These are phyloP conservation scores for Zootermopsis nevadensis DNA, from an alignment of 2,888 invertebrate genomes.

Conservation along the genomic window DNA sequence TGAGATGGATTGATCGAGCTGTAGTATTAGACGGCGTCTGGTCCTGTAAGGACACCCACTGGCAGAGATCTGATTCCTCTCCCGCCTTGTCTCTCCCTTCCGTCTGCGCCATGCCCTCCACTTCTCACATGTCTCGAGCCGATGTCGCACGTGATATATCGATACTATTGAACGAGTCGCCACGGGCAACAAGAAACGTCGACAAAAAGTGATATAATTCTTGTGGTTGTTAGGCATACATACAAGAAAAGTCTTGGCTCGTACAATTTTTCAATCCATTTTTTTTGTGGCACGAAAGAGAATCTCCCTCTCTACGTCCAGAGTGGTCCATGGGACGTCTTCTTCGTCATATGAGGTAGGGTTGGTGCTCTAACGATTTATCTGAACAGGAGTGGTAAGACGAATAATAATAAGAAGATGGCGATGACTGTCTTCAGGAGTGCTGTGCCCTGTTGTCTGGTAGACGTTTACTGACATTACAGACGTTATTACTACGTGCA, in stretches of 20 bases:
- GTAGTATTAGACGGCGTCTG: constrained; percentile 2
- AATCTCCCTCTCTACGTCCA: not conserved
- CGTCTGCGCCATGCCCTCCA: not conserved
- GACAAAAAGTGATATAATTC: not conserved
- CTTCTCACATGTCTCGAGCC: not conserved
- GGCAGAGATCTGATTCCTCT: not conserved
- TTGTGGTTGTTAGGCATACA: not conserved
- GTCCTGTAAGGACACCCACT: not conserved
- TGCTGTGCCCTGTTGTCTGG: too few relatives aligned
- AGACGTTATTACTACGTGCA: too few relatives aligned
- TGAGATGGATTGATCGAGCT: not conserved
- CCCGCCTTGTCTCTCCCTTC: not conserved
- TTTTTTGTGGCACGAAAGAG: not conserved
- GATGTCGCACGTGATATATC: constrained; percentile 13
- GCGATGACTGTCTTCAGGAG: too few relatives aligned
- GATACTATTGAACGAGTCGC: constrained; percentile 4
- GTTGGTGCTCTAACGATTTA: not conserved
- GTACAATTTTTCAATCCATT: not conserved
- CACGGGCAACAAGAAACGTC: not conserved
- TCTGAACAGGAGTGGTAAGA: too few relatives aligned
- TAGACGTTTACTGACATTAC: too few relatives aligned
- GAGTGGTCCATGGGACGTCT: not conserved
- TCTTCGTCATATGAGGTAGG: not conserved
- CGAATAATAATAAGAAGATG: too few relatives aligned
- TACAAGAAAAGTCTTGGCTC: not conserved